Evolutionary conservation across 2,113 vertebrate species (phyloP), one percentile per base, ranked within the genome.

Genomic region (Dasyornis broadbenti): DNA sequence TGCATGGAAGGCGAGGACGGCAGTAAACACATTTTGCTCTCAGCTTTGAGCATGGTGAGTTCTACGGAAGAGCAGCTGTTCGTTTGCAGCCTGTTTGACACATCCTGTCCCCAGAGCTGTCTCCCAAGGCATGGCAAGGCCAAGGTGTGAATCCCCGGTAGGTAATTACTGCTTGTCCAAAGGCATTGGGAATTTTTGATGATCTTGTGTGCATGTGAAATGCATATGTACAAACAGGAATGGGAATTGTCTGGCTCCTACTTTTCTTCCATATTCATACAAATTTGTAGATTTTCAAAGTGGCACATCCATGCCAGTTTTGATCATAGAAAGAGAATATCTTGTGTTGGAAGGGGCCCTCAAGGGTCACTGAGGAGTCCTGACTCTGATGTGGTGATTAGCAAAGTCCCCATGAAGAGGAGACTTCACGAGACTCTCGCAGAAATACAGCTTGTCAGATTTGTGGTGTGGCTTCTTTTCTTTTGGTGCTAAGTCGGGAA

Each of bases 11-110:
- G 44, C 47, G 23, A 35, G 35, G 64, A 19, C 52, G 71, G 13
- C 20, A 19, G 57, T 14, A 63, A 66, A 63, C 7, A 11, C 6
- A 0, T 66, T 95, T 59, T 89, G 44, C 33, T 70, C 69, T 57
- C 49, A 5, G 71, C 49, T 77, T 45, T 3, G 4, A 61, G 37
- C 28, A 3, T 2, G 2, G 24, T 7, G 14, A 11, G 3, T 28
- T 78, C 57, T 61, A 3, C 0, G 0, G 37, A 5, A 4, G 7
- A 3, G 47, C 26, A 13, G 61, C 35, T 57, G 7, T 47, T 21
- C 33, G 22, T 61, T 57, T 54, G 61, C 14, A 45, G 57, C 39
- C 83, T 66, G 1, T 24, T 3, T 5, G 52, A 49, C 19, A 54
- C 49, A 66, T 39, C 27, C 42, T 66, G 69, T 59, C 52, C 69